Percentiles rank a stretch among this genome's conserved stretches.
Conservation (phyloP, 1,140 invertebrate species). For the Coptotermes formosanus region DNA sequence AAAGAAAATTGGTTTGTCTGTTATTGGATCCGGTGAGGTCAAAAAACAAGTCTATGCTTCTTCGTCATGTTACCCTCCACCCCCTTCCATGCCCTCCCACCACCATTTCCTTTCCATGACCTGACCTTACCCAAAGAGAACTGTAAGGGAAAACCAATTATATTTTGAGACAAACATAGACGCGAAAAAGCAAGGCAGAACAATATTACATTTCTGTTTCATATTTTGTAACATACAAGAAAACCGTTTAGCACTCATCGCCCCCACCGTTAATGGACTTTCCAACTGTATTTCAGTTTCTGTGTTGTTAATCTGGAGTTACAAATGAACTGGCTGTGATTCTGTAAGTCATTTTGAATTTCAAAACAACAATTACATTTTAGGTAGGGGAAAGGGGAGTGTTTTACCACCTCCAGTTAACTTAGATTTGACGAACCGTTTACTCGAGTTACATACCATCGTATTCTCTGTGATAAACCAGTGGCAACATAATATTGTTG, state of each 20-base stretch:
- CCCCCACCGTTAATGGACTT: background rate
- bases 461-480: no score
- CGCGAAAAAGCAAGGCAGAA: background rate
- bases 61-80: background rate
- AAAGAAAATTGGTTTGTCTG: conserved; percentile 17
- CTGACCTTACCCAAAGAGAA: conserved; percentile 1
- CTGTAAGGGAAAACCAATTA: conserved; percentile 8
- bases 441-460: no score
- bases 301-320: background rate
- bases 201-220: background rate
- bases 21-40: conserved; percentile 6
- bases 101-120: background rate
- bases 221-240: background rate
- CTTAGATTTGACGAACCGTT: background rate
- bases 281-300: background rate
- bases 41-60: conserved; percentile 8
- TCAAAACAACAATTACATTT: background rate
- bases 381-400: background rate
- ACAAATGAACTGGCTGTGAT: background rate
- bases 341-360: background rate
- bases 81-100: background rate
- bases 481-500: no score
- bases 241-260: background rate
- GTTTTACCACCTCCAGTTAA: background rate
- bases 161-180: background rate